Evolutionary conservation across 2,113 vertebrate genomes (phyloP).

Genomic region (Pangasianodon gigas): DNA sequence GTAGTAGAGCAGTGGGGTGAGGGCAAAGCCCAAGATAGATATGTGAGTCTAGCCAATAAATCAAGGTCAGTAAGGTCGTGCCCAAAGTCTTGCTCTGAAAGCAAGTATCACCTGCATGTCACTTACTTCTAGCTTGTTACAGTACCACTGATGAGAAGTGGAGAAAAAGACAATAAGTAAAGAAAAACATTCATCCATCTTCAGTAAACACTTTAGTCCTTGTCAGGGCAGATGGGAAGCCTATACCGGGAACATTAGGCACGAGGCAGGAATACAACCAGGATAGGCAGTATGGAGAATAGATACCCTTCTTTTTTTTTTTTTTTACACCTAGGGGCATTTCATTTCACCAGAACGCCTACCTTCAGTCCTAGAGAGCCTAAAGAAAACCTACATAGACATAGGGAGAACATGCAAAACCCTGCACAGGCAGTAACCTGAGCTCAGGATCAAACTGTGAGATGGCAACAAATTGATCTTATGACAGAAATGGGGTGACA

Average conservation of each 20-base stretch:
- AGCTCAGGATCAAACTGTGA: background rate
- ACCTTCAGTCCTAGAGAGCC: background rate
- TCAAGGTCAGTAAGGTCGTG: background rate
- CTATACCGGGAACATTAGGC: background rate
- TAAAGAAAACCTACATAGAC: background rate
- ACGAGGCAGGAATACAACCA: background rate
- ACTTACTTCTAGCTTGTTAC: background rate
- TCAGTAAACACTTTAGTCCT: background rate
- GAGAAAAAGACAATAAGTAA: background rate
- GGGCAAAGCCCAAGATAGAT: background rate
- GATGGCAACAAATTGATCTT: background rate
- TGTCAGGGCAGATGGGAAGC: background rate
- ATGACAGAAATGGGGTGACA: background rate
- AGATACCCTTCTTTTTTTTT: too few species aligned
- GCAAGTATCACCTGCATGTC: background rate
- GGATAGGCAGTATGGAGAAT: background rate
- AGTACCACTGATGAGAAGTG: background rate
- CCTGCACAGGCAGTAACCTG: background rate
- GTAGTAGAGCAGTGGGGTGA: constrained; percentile 5
- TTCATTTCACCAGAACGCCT: background rate
- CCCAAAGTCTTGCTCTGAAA: background rate
- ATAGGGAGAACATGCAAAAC: background rate
- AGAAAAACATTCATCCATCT: background rate
- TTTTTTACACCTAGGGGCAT: background rate
- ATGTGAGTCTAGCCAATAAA: background rate